Evolutionary conservation across 2,797 vertebrate species (phyloP).

Genomic region (Lates japonicus): DNA sequence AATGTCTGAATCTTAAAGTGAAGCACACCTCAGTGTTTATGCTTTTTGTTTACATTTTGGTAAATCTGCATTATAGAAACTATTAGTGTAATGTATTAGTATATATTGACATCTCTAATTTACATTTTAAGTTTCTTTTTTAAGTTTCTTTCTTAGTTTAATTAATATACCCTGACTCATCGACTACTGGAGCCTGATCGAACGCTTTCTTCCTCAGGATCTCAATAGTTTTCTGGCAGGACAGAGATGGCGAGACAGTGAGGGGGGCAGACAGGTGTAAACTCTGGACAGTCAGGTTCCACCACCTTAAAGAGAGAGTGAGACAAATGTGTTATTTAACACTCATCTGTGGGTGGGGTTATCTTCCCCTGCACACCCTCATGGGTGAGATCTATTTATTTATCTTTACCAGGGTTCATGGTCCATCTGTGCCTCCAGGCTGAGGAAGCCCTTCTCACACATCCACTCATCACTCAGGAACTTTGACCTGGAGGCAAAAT

Average conservation of each 20-base stretch:
- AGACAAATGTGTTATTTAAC: not conserved
- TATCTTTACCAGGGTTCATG: slow-evolving; percentile 87
- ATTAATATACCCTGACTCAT: slow-evolving; percentile 85
- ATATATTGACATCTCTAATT: not conserved
- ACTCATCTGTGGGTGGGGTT: too few relatives aligned
- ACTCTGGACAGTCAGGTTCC: slow-evolving; percentile 87
- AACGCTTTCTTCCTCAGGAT: slow-evolving; percentile 91
- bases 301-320: slow-evolving; percentile 88
- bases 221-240: slow-evolving; percentile 88
- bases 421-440: slow-evolving; percentile 79
- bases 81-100: too few relatives aligned
- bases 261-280: slow-evolving; percentile 88
- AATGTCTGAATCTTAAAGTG: too few relatives aligned
- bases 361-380: not conserved
- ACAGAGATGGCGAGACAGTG: slow-evolving; percentile 88
- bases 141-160: too few relatives aligned
- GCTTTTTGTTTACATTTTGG: too few relatives aligned
- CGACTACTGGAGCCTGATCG: slow-evolving; percentile 92
- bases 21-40: too few relatives aligned
- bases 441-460: slow-evolving; percentile 92
- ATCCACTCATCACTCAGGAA: slow-evolving; percentile 95
- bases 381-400: not conserved
- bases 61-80: too few relatives aligned
- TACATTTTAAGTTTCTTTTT: not conserved
- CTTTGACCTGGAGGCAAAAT: slow-evolving; percentile 87